Base-by-base conservation (phyloP, 2,797 vertebrate species). In the Myoxocephalus aenaeus region DNA sequence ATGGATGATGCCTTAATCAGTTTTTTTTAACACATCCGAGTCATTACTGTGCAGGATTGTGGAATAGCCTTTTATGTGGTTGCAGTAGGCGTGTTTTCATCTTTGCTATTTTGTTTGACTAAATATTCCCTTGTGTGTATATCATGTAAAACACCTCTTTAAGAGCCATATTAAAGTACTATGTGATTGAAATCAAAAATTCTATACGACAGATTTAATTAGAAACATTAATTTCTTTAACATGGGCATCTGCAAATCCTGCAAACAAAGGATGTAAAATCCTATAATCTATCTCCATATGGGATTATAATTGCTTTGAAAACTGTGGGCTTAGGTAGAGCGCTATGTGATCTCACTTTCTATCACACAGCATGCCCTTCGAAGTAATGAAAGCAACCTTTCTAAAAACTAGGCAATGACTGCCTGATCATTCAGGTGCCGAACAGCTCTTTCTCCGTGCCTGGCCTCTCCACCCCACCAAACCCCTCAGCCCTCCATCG, bases 301-400 rank as follows among this genome's bases (percentile, higher is more conserved):
- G 77, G 70, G 51, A 81, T 90, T 90, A 87, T 90, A 88, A 92
- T 91, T 90, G 84, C 84, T 85, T 71, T 85, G 77, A 89, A 92
- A 92, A 87, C 64, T 63, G 68, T 65, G 76, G 74, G 83, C 32
- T 92, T 89, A 77, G 77, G 70, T 85, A 14, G 68, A 66, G 76
- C 74, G 74, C 72, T 34, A 17, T 70, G 69, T 57, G 80, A 77
- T 87, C 51, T 79, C 69, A 56, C 80, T 77, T 64, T 82, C 75
- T 79, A 84, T 86, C 80, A 59, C 82, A 34, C 69, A 73, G 77
- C 74, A 48, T 92, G 91, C 79, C 87, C 87, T 91, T 92, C 56
- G 48, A 85, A 82, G 80, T 92, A 92, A 94, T 93, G 89, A 93
- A 91, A 92, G 82, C 87, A 90, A 90, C 87, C 89, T 90, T 89